A percentile compares a stretch with the other conserved stretches of the same genome.
Evolutionary conservation across 2,888 invertebrate species (phyloP).

Genomic region (Nudaria mundana): DNA sequence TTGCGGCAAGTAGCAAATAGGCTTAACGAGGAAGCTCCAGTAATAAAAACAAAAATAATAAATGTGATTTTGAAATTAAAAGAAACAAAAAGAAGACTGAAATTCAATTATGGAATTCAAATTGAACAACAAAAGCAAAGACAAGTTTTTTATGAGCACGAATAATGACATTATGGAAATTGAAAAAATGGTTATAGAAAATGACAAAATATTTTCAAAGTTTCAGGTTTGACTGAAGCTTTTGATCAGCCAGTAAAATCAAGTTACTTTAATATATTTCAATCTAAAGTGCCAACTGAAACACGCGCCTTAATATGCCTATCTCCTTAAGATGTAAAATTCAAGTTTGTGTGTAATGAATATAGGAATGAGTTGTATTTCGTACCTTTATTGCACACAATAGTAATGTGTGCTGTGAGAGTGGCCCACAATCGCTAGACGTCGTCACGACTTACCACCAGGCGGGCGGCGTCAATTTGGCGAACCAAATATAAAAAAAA

Average conservation of each 20-base stretch:
- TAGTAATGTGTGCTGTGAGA: too few species aligned
- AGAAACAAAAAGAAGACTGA: neutral
- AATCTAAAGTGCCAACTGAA: conserved; percentile 5
- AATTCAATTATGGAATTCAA: neutral
- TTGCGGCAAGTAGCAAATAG: conserved; percentile 14
- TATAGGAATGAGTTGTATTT: conserved; percentile 9
- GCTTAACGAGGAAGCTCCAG: neutral
- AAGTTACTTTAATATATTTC: conserved; percentile 12
- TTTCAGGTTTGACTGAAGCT: conserved; percentile 3
- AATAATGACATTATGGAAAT: conserved; percentile 12
- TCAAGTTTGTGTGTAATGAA: conserved; percentile 10
- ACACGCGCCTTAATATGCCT: conserved; percentile 1
- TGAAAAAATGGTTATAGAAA: neutral
- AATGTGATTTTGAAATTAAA: neutral
- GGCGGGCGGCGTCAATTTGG: too few species aligned
- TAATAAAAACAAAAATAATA: neutral
- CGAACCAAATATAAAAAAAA: too few species aligned
- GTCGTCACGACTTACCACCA: too few species aligned
- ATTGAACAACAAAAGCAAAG: neutral
- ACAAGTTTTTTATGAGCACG: conserved; percentile 11
- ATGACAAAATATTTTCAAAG: neutral
- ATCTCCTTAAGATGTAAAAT: conserved; percentile 7
- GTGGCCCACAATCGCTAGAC: too few species aligned
- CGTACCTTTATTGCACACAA: conserved; percentile 11
- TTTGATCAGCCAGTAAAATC: conserved; percentile 9